Conservation (phyloP, 2,888 invertebrate species). For the Oscheius sp. region DNA sequence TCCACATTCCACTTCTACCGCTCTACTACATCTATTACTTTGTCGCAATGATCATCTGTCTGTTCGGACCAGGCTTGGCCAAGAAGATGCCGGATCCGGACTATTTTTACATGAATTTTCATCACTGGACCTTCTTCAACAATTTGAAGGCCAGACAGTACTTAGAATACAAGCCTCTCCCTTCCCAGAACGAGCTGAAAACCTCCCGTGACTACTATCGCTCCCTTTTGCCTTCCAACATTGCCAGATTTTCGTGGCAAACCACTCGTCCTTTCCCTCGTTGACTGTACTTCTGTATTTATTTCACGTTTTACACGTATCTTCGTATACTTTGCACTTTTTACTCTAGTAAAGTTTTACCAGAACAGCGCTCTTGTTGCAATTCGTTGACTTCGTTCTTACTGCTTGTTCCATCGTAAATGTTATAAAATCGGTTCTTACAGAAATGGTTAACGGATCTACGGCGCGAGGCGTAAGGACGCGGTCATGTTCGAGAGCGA, state of each 20-base stretch:
- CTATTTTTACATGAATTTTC: constrained; percentile 64
- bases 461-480: too few species aligned
- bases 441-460: too few species aligned
- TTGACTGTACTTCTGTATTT: not conserved
- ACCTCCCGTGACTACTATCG: not conserved
- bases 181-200: not conserved
- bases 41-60: constrained; percentile 22
- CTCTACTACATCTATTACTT: constrained; percentile 54
- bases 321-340: not conserved
- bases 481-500: too few species aligned
- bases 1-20: constrained; percentile 51
- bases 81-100: constrained; percentile 56
- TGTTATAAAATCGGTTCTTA: not conserved
- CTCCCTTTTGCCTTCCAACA: not conserved
- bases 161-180: constrained; percentile 46
- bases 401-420: not conserved
- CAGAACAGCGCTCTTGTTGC: not conserved
- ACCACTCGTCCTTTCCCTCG: not conserved
- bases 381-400: not conserved
- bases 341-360: not conserved
- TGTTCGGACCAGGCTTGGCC: not conserved
- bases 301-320: not conserved
- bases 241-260: constrained; percentile 8
- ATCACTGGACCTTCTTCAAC: constrained; percentile 70
- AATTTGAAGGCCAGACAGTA: constrained; percentile 57